Conservation (phyloP, 2,888 invertebrate species). For the Corythucha ciliata region DNA sequence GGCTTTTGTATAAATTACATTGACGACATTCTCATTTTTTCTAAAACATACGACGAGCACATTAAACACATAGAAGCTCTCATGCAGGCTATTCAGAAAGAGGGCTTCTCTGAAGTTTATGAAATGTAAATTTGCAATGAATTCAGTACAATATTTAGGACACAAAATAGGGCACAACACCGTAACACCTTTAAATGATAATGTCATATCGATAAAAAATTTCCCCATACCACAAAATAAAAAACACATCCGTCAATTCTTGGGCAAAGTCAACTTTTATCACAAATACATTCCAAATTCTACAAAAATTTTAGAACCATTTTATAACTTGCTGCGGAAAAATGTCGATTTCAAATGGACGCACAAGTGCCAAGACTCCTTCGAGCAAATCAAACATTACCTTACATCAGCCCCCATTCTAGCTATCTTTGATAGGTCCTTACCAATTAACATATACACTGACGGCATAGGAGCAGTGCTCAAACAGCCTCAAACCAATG, state of each 20-base stretch:
- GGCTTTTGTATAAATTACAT: too few species aligned
- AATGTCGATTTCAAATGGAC: not conserved
- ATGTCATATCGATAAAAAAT: constrained; percentile 4
- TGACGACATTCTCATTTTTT: too few species aligned
- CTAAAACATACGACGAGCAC: too few species aligned
- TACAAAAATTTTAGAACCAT: not conserved
- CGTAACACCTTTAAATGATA: constrained; percentile 7
- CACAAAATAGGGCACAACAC: constrained; percentile 9
- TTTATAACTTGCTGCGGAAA: constrained; percentile 9
- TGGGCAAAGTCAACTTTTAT: constrained; percentile 13
- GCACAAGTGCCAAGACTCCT: not conserved
- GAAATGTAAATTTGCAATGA: constrained; percentile 10
- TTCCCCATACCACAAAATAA: not conserved
- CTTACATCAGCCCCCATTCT: constrained; percentile 1
- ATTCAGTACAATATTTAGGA: constrained; percentile 5
- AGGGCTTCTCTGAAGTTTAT: constrained; percentile 4
- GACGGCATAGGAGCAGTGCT: too few species aligned
- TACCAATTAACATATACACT: too few species aligned
- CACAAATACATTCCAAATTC: constrained; percentile 12
- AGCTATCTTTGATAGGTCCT: constrained; percentile 7
- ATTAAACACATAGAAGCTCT: too few species aligned
- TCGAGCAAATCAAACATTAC: not conserved
- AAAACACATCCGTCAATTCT: constrained; percentile 13
- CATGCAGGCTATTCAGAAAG: too few species aligned
- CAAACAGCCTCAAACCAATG: too few species aligned